Evolutionary conservation across 2,797 vertebrate species (phyloP).

Genomic region (Scarus forsteni): DNA sequence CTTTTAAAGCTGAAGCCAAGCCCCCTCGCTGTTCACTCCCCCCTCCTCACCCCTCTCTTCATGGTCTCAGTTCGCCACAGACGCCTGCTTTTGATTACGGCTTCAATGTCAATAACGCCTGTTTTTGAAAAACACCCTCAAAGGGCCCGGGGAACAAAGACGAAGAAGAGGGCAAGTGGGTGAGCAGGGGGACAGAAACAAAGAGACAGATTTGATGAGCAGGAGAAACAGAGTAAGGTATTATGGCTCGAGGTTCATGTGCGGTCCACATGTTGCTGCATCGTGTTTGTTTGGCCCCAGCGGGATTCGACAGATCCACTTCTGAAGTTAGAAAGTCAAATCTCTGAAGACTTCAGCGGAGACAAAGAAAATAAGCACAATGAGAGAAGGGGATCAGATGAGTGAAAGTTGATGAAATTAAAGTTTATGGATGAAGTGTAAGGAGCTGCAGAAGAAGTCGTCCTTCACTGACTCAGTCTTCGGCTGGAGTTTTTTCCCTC

Average conservation of each 20-base stretch:
- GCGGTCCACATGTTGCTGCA: slow-evolving; percentile 74
- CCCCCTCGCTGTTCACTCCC: slow-evolving; percentile 15
- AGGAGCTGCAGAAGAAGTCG: slow-evolving; percentile 2
- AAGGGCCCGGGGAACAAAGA: slow-evolving; percentile 56
- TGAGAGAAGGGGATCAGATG: slow-evolving; percentile 5
- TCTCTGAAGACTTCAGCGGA: slow-evolving; percentile 43
- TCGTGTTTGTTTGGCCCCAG: slow-evolving; percentile 43
- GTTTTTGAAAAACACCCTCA: slow-evolving; percentile 78
- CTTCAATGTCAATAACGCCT: slow-evolving; percentile 71
- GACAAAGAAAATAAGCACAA: slow-evolving; percentile 18
- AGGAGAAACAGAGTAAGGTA: slow-evolving; percentile 65
- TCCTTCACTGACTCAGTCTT: slow-evolving; percentile 4
- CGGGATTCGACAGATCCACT: slow-evolving; percentile 57
- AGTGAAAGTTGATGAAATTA: slow-evolving; percentile 7
- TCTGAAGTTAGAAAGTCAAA: slow-evolving; percentile 53
- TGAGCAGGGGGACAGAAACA: slow-evolving; percentile 38
- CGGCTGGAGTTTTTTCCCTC: not conserved
- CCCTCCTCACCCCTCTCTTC: not conserved
- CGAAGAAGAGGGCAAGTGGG: slow-evolving; percentile 47
- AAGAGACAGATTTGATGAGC: slow-evolving; percentile 45
- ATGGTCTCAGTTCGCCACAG: slow-evolving; percentile 67
- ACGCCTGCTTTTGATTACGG: slow-evolving; percentile 79
- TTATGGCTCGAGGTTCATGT: slow-evolving; percentile 71
- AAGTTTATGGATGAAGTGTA: slow-evolving; percentile 7
- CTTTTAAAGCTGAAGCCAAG: slow-evolving; percentile 51